A percentile compares a stretch with the other conserved stretches of the same genome.
Evolutionary conservation across 2,797 vertebrate genomes (phyloP).

Genomic region (Gymnocypris eckloni): DNA sequence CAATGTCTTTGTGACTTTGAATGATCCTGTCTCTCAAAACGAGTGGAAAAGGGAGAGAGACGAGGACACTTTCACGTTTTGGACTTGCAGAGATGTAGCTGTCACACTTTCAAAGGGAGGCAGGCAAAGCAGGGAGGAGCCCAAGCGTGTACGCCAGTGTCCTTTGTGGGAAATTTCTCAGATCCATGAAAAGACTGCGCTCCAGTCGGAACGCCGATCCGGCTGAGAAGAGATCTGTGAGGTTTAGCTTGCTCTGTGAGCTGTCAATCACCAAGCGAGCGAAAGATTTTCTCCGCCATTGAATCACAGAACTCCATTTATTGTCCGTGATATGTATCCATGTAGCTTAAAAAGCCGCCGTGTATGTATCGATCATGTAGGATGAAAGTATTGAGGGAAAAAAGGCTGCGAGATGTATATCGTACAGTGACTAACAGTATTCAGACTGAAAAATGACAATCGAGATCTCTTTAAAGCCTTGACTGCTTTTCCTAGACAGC

Average conservation of each 20-base stretch:
- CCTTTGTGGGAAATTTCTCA: constrained; percentile 71
- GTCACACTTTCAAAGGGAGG: constrained; percentile 79
- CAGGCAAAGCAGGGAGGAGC: constrained; percentile 74
- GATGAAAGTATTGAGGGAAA: not conserved
- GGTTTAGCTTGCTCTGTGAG: constrained; percentile 50
- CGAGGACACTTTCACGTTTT: constrained; percentile 61
- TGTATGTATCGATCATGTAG: constrained; percentile 44
- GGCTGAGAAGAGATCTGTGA: constrained; percentile 53
- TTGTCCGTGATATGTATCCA: constrained; percentile 27
- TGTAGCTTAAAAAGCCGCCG: constrained; percentile 29
- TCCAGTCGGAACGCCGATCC: constrained; percentile 60
- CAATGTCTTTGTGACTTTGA: not conserved
- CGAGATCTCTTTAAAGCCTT: not conserved
- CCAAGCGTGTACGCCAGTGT: constrained; percentile 74
- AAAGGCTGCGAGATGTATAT: not conserved
- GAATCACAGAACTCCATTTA: constrained; percentile 50
- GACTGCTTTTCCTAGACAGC: not conserved
- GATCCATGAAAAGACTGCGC: constrained; percentile 74
- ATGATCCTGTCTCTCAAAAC: not conserved
- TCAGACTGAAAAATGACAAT: not conserved
- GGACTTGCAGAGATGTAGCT: constrained; percentile 81
- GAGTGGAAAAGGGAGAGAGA: not conserved
- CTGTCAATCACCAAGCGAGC: constrained; percentile 65
- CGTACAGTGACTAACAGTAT: too few species aligned
- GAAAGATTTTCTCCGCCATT: constrained; percentile 25